Evolutionary conservation across 2,113 vertebrate genomes (phyloP), one percentile per base, ranked within the genome.

Genomic region (Triplophysa dalaica): DNA sequence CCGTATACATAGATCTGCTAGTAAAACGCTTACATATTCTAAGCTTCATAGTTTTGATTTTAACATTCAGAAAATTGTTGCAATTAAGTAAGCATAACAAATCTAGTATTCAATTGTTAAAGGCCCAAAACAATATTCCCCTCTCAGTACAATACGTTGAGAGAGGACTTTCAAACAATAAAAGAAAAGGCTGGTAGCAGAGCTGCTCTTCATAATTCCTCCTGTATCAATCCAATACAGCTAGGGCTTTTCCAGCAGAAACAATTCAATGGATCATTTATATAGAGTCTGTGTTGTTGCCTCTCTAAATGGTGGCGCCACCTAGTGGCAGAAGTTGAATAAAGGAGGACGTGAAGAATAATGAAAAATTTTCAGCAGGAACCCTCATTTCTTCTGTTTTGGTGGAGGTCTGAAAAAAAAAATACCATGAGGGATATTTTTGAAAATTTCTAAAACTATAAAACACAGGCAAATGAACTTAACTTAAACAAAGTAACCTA

Each of bases 301-400:
- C 38, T 54, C 73, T 63, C 58, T 24, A 64, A 64, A 73, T 16
- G 19, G 11, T 52, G 26, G 62, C 41, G 29, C 11, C 62, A 56
- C 61, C 81, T 73, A 66, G 75, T 79, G 75, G 81, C 33, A 29
- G 74, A 58, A 60, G 50, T 61, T 38, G 33, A n/a, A 43, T 50
- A 67, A 72, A 62, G 26, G 19, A 45, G 63, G 33, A 76, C 60
- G 64, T 45, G 22, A 73, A 63, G 17, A 4, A 4, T 63, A 29
- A 70, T n/a, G 58, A 60, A 75, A 50, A 10, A 65, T 64, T 11
- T 38, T 19, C 62, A 22, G 19, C 19, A 9, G 1, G 26, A 45
- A 8, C 21, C 43, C 61, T 92, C 89, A 93, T 84, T 96, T 94
- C 91, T 95, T 96, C 89, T 88, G 89, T 65, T 96, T 97, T 0